Base-by-base conservation (phyloP, 2,113 vertebrate genomes). In the Scolopax mira region DNA sequence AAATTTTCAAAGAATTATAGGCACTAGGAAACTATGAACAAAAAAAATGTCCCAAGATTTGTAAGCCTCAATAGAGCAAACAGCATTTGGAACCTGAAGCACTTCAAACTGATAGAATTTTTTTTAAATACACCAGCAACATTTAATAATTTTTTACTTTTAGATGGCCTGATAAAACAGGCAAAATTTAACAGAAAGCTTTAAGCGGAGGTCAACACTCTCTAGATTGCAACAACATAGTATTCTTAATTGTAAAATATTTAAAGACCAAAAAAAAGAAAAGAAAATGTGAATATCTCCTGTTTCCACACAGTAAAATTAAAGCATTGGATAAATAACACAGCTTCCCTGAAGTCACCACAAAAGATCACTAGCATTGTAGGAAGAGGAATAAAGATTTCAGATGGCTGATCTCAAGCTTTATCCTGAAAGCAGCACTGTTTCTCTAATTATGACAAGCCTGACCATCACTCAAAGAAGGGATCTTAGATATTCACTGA, bases 1-100 rank as follows among this genome's bases (percentile, higher is more conserved):
- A 42, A 87, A 74, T 67, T 90, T 87, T 86, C 65, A 82, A 92
- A 90, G 64, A 90, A 86, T 65, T 90, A 69, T 58, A 79, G 33
- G 8, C 0, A 0, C 39, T 89, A 80, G 54, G 11, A 89, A 90
- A 54, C 18, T 9, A 22, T 49, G 61, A 79, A 79, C 28, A 89
- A 88, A 87, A 82, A 85, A 44, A 24, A 22, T 13, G 8, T 62
- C 41, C 39, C 41, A 42, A 61, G 18, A 69, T 79, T 48, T 74
- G 18, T 67, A 51, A 91, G 24, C 10, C n/a, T 6, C 51, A 48
- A 4, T 64, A 51, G 62, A 82, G 19, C 37, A 96, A 90, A 83
- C 16, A 85, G 3, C 1, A 1, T 77, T 79, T 58, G 35, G 62
- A 87, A 85, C 31, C 28, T 85, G 41, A 71, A 49, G 48, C 9